Evolutionary conservation across 2,797 vertebrate species (phyloP), one percentile per base, ranked within the genome.

Genomic region (Mormyrus proboscirostris): DNA sequence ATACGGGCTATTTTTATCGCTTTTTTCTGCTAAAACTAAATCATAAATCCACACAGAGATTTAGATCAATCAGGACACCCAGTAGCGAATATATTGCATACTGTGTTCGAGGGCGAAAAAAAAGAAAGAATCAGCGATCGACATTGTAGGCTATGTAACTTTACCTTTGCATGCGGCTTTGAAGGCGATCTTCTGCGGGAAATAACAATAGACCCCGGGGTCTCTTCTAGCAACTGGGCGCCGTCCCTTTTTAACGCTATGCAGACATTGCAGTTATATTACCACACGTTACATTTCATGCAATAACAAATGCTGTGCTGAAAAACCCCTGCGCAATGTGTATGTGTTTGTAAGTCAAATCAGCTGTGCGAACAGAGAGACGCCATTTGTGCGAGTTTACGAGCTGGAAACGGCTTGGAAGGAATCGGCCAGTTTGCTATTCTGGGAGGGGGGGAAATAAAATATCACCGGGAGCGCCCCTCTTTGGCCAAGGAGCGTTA

Each of bases 321-420:
- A 69, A 69, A 29, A 33, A 73, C 10, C 62, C 25, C 22, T 29
- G 9, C 62, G 29, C 29, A 73, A 10, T 14, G 65, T 69, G 0
- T 69, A 12, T 69, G 33, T 69, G 9, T 33, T 2, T 33, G 65
- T 14, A 14, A 33, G 41, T 83, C 16, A 83, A 22, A 83, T 49
- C 79, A 47, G 79, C 79, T 83, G 79, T 47, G 38, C 79, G 38
- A 83, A n/a, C 38, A 12, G 38, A 83, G 79, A 83, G 79, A 83
- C 79, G 79, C 79, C 79, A 83, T 83, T 83, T 83, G 79, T 83
- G 44, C 47, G 47, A 44, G 79, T 83, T 83, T 83, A 44, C 44
- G 79, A n/a, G 38, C 38, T 83, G 41, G 65, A 38, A 73, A 33
- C 9, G 65, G 65, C 65, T 73, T 33, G 25, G 65, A 33, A 83